Evolutionary conservation across 2,113 vertebrate genomes (phyloP), one percentile per base, ranked within the genome.

Genomic region (Jacana jacana): DNA sequence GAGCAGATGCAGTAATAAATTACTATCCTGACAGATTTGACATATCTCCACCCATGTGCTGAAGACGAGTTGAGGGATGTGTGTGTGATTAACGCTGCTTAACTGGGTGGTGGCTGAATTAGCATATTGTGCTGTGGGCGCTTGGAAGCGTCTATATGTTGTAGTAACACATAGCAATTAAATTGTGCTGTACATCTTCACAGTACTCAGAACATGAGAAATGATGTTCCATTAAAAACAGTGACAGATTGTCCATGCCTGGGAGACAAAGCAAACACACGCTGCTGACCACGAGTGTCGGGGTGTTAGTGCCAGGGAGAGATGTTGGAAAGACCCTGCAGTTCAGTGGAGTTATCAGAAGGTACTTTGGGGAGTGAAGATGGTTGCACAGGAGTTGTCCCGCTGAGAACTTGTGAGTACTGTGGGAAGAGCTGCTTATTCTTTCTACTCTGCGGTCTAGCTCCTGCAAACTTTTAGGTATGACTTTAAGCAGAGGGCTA

Each of bases 1-100:
- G 68, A 92, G 70, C 51, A 97, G 78, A 70, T 87, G 52, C 57
- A 84, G 57, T 93, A 96, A 90, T 89, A 87, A 91, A 93, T 95
- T 63, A 72, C 75, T 70, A 11, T 27, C 73, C 75, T 95, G 91
- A 60, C 81, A 82, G 86, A 73, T 66, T 30, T 89, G 86, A 86
- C 19, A 1, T 24, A 13, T 95, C 86, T 86, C 93, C 94, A 87
- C 94, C 96, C 92, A 52, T 46, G 86, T 92, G 37, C 92, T 96
- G 93, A 81, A 46, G 88, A 75, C 15, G 57, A 84, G 61, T 65
- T 57, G 75, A 86, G 85, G 88, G 93, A 79, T 92, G 72, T 86
- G 86, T 93, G 88, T 65, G 3, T 90, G 92, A 96, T 96, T 93
- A 95, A 91, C 6, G 1, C 46, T 72, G n/a, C 70, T 94, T 70